phyloP scores from a whole-genome alignment of 2,888 invertebrate species.

The Papilio demoleus region DNA sequence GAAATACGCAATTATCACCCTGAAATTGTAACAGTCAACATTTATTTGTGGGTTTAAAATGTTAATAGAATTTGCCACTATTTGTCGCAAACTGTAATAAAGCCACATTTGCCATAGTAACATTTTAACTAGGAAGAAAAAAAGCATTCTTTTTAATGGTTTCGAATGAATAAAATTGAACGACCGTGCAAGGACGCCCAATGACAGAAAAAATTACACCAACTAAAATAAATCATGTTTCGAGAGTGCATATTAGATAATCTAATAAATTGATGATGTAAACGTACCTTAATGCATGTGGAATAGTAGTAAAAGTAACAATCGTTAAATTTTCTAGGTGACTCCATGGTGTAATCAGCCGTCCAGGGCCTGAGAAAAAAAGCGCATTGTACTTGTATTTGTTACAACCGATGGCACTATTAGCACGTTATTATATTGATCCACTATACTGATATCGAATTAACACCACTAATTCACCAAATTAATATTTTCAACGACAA shows the following conservation, averaged over 20 bases:
- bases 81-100: neutral
- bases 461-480: slow-evolving; percentile 43
- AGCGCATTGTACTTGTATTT: slow-evolving; percentile 46
- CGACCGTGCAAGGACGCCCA: slow-evolving; percentile 25
- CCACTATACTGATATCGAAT: slow-evolving; percentile 53
- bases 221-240: slow-evolving; percentile 23
- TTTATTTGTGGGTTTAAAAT: neutral
- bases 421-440: slow-evolving; percentile 51
- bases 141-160: neutral
- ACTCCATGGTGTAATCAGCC: slow-evolving; percentile 84
- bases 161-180: neutral
- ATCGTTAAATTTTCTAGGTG: slow-evolving; percentile 90
- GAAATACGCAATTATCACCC: slow-evolving; percentile 92
- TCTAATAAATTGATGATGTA: slow-evolving; percentile 27
- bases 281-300: slow-evolving; percentile 90
- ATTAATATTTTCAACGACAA: slow-evolving; percentile 42
- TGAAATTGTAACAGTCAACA: slow-evolving; percentile 58
- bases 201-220: slow-evolving; percentile 24
- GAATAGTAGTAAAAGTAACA: slow-evolving; percentile 96
- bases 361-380: slow-evolving; percentile 70
- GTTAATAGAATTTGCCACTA: neutral
- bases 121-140: neutral
- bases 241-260: slow-evolving; percentile 33
- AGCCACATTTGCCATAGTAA: neutral
- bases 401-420: slow-evolving; percentile 42